Evolutionary conservation across 1,140 invertebrate species (phyloP), one percentile per base, ranked within the genome.

Genomic region (Polyergus mexicanus): DNA sequence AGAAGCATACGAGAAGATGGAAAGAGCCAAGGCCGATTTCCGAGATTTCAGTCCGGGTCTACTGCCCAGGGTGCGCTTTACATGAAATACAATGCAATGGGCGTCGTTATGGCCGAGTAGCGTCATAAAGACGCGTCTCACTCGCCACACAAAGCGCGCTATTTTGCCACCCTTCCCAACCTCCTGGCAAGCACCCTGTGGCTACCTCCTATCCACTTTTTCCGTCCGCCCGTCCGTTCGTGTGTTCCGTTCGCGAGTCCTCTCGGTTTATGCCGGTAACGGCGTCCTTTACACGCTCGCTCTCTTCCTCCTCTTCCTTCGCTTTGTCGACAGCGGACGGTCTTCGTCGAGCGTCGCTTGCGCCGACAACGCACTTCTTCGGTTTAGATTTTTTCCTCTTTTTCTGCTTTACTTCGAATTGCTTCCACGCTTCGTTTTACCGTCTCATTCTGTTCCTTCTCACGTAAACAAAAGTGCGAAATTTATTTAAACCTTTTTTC

Each of bases 101-200:
- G 87, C 85, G 89, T 90, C 91, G 91, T 92, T 92, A 91, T 87
- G 91, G 89, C 84, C 86, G 84, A 92, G 84, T 91, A 84, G 62
- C 68, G 62, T 80, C 91, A 91, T 92, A 91, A 92, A 92, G 89
- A 91, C 75, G 77, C 83, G 84, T 90, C 85, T 89, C 88, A 90
- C 88, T 89, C 75, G 83, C 54, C 51, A 63, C 84, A 91, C 91
- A 92, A 90, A 92, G 91, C 80, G 66, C 74, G 83, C 91, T 91
- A 92, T 90, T 92, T 92, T 89, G 88, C 91, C 62, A 83, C 86
- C 86, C 90, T 86, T 60, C 32, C 58, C 71, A 32, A 85, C 19
- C 78, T 51, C 60, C 72, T 25, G 25, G n/a, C 66, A 35, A n/a
- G n/a, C 66, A 35, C 13, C 56, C 22, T 56, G 7, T 63, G 32